Evolutionary conservation across 2,888 invertebrate species (phyloP), one percentile per base, ranked within the genome.

Genomic region (Pasiphila rectangulata): DNA sequence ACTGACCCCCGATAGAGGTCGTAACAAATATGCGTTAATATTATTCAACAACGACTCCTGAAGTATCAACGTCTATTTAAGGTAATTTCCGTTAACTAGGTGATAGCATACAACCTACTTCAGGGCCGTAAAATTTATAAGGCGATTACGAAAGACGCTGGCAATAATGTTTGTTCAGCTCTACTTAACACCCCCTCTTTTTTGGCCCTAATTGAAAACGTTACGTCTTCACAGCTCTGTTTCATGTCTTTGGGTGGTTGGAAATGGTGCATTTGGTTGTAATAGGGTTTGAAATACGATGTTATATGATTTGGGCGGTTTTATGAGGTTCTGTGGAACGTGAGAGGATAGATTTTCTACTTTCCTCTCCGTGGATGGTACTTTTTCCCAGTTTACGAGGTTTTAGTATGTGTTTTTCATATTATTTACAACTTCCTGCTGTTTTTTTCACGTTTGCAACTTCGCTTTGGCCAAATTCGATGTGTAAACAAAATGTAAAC

Each of bases 121-220:
- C 39, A 41, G 23, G 43, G 54, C 61, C 59, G 47, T 60, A 62
- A 63, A 64, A 60, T 64, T 49, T 64, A 57, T 55, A 61, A 64
- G 61, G 57, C 58, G 60, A 60, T 67, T 61, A 57, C 51, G 59
- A 62, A 72, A 72, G 66, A 64, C 63, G 67, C 63, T 59, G 59
- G 61, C 61, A 59, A 64, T 69, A 71, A 74, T 64, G 67, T 71
- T 69, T 60, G 62, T 64, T 59, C 64, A 63, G 75, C 76, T 77
- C 79, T 67, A 77, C 61, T 78, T 75, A 69, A 69, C 77, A 69
- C 67, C 68, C 71, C 59, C 57, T 59, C 32, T 53, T 63, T 63
- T 58, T 59, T 57, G 59, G 43, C 57, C 66, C 63, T 74, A 77
- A 78, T 77, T 75, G 66, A 63, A 67, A 64, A 59, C 60, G 61